Conservation (phyloP, 2,888 invertebrate genomes). For the Pharmacophagus antenor region DNA sequence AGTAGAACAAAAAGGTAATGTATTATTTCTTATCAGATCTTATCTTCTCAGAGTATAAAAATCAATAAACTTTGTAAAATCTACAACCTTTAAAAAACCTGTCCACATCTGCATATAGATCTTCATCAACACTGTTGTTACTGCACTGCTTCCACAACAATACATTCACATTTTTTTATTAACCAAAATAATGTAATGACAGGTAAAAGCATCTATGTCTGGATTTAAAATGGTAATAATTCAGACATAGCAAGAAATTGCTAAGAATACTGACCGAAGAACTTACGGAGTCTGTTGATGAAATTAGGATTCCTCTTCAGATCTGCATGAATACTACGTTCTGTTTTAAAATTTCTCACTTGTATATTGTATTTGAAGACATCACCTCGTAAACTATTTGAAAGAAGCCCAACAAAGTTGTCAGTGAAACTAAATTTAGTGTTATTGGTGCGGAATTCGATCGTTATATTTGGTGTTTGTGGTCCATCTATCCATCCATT, state of each 20-base stretch:
- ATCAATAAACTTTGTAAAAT: too few species aligned
- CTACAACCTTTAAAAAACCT: too few species aligned
- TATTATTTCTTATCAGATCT: too few species aligned
- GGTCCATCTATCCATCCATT: slow-evolving; percentile 54
- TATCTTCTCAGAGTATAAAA: background rate
- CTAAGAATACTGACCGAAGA: slow-evolving; percentile 57
- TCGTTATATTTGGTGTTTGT: slow-evolving; percentile 46
- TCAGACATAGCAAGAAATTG: slow-evolving; percentile 25
- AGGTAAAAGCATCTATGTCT: background rate
- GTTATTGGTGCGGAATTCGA: slow-evolving; percentile 48
- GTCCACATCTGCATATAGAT: background rate
- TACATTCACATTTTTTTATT: background rate
- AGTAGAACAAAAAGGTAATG: too few species aligned
- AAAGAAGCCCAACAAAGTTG: slow-evolving; percentile 55
- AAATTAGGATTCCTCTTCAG: slow-evolving; percentile 86
- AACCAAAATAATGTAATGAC: background rate
- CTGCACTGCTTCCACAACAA: background rate
- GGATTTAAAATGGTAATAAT: background rate
- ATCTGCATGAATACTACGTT: slow-evolving; percentile 86
- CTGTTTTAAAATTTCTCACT: slow-evolving; percentile 89
- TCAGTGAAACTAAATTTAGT: slow-evolving; percentile 53
- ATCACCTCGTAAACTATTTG: slow-evolving; percentile 43
- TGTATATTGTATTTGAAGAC: slow-evolving; percentile 70
- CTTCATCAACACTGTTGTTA: background rate
- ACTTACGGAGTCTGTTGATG: slow-evolving; percentile 84